Conservation (phyloP, 1,140 invertebrate species). For the Saxidomus purpurata region DNA sequence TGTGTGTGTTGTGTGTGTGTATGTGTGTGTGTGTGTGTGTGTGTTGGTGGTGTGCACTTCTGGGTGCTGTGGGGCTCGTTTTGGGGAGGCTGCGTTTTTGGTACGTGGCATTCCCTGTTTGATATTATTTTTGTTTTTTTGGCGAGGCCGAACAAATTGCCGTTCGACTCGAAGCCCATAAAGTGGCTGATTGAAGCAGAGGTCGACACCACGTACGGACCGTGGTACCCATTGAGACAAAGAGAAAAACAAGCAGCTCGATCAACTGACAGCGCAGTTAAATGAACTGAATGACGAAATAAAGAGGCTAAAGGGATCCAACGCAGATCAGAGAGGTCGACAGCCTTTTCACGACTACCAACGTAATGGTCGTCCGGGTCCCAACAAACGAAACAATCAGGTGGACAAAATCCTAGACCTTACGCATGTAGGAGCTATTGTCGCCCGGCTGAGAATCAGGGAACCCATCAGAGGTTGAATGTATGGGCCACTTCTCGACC, state of each 20-base stretch:
- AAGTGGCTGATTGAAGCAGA: slow-evolving; percentile 36
- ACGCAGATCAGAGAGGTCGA: slow-evolving; percentile 1
- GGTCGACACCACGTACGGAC: neutral
- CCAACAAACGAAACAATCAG: neutral
- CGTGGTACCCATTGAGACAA: neutral
- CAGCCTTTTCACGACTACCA: neutral
- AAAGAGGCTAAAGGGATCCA: neutral
- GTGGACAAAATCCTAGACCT: neutral
- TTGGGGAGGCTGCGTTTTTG: no score
- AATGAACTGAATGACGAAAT: slow-evolving; percentile 2
- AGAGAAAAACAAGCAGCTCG: slow-evolving; percentile 13
- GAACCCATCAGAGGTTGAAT: slow-evolving; percentile 9
- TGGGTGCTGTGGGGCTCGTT: no score
- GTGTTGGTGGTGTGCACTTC: no score
- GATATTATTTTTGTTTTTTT: no score
- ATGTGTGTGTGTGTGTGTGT: no score
- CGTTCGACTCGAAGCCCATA: slow-evolving; percentile 43
- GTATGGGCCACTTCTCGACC: neutral
- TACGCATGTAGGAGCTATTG: no score
- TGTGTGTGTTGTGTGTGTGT: no score
- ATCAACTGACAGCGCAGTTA: no score
- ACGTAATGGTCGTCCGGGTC: neutral
- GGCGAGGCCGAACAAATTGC: slow-evolving; percentile 49
- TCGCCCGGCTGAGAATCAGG: neutral
- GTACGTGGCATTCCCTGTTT: no score